These are phyloP conservation scores for honey bee (Apis mellifera) DNA, from an alignment of 1,140 invertebrate species.

Conservation along the genomic window DNA sequence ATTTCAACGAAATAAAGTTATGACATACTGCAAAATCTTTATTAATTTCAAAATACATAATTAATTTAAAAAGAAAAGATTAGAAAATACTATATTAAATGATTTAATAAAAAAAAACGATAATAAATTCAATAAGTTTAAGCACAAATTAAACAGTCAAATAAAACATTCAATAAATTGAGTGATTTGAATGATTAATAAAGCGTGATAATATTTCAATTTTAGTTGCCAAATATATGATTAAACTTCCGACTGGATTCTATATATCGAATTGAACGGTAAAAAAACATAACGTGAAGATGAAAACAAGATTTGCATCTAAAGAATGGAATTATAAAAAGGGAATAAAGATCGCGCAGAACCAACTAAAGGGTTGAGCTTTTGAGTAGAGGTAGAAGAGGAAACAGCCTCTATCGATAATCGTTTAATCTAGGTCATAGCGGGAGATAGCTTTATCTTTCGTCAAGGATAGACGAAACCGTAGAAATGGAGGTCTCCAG, in stretches of 20 bases:
- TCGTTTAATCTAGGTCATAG: constrained; percentile 12
- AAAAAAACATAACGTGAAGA: background rate
- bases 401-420: background rate
- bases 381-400: background rate
- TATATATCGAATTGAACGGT: background rate
- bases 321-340: background rate
- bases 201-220: background rate
- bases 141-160: no score
- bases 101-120: no score
- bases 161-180: no score
- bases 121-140: no score
- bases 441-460: constrained; percentile 7
- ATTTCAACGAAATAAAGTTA: no score
- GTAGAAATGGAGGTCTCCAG: constrained; percentile 1
- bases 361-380: background rate
- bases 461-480: background rate
- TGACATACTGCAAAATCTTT: no score
- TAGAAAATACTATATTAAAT: no score
- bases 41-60: no score
- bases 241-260: background rate
- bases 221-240: background rate
- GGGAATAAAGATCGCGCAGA: background rate
- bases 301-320: background rate
- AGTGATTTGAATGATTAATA: background rate
- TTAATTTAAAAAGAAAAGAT: no score